These are phyloP conservation scores for Drosophila baimaii DNA, from an alignment of 1,140 invertebrate species.

Conservation along the genomic window DNA sequence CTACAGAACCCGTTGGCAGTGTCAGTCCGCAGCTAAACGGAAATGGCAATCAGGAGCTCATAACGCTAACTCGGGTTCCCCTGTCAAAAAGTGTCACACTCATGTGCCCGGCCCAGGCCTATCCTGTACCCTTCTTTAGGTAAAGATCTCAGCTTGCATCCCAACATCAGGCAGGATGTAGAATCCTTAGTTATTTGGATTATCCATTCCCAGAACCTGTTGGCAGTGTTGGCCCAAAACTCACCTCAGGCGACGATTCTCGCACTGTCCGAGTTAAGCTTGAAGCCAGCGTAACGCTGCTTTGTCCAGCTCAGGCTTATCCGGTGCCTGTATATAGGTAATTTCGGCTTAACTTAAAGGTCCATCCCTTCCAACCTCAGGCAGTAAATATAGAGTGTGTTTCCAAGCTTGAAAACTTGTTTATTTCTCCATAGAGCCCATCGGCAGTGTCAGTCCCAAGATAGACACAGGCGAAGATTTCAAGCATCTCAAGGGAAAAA, in stretches of 20 bases:
- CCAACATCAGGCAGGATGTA: constrained; percentile 40
- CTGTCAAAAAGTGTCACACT: constrained; percentile 85
- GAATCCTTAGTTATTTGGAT: background rate
- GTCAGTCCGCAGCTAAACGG: constrained; percentile 86
- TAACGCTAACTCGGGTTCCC: constrained; percentile 68
- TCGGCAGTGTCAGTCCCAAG: constrained; percentile 85
- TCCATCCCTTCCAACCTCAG: constrained; percentile 18
- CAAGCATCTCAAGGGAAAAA: constrained; percentile 68
- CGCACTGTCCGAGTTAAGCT: constrained; percentile 85
- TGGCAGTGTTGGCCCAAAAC: constrained; percentile 86
- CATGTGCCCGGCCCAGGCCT: constrained; percentile 88
- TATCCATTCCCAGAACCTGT: constrained; percentile 85
- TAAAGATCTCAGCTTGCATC: constrained; percentile 76
- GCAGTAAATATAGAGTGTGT: constrained; percentile 37
- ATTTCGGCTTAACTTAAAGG: constrained; percentile 6
- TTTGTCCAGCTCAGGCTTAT: constrained; percentile 89
- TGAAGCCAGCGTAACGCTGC: constrained; percentile 85
- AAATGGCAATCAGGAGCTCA: constrained; percentile 72
- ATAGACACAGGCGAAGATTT: constrained; percentile 82
- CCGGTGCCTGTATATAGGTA: constrained; percentile 89
- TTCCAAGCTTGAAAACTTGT: background rate
- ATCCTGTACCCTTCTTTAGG: constrained; percentile 88
- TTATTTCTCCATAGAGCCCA: constrained; percentile 75
- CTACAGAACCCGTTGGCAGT: constrained; percentile 87
- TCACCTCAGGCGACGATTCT: constrained; percentile 85